Percentiles rank a stretch among this genome's conserved stretches.
These are phyloP conservation scores for Egretta garzetta DNA, from an alignment of 2,113 vertebrate species.

Conservation along the genomic window DNA sequence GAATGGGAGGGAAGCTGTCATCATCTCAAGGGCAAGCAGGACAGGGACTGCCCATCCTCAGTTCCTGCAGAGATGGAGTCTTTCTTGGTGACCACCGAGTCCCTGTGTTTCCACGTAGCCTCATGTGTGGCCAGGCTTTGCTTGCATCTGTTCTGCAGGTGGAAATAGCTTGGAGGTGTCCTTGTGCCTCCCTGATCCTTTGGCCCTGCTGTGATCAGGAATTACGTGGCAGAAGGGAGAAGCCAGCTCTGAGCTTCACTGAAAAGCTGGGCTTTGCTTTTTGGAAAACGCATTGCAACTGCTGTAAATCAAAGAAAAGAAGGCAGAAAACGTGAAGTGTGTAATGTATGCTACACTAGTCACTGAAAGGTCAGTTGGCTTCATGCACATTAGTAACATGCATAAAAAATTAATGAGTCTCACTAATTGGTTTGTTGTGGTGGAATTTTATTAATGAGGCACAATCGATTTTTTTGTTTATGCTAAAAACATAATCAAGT, in stretches of 20 bases:
- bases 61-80: not conserved
- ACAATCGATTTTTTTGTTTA: slow-evolving; percentile 24
- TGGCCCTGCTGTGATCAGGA: not conserved
- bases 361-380: slow-evolving; percentile 39
- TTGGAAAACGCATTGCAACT: not conserved
- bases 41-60: not conserved
- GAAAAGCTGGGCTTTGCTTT: not conserved
- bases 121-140: not conserved
- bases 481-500: slow-evolving; percentile 16
- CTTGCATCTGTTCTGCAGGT: not conserved
- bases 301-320: not conserved
- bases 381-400: not conserved
- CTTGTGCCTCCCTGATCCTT: not conserved
- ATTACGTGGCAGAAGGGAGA: not conserved
- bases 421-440: slow-evolving; percentile 64
- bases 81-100: accelerated
- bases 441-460: slow-evolving; percentile 49
- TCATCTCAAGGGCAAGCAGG: not conserved
- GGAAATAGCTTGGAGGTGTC: not conserved
- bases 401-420: slow-evolving; percentile 63
- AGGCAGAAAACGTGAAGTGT: not conserved
- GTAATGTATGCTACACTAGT: not conserved
- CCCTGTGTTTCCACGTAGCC: not conserved
- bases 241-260: not conserved
- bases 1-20: not conserved